Evolutionary conservation across 2,113 vertebrate genomes (phyloP).

Genomic region (Acanthochromis polyacanthus): DNA sequence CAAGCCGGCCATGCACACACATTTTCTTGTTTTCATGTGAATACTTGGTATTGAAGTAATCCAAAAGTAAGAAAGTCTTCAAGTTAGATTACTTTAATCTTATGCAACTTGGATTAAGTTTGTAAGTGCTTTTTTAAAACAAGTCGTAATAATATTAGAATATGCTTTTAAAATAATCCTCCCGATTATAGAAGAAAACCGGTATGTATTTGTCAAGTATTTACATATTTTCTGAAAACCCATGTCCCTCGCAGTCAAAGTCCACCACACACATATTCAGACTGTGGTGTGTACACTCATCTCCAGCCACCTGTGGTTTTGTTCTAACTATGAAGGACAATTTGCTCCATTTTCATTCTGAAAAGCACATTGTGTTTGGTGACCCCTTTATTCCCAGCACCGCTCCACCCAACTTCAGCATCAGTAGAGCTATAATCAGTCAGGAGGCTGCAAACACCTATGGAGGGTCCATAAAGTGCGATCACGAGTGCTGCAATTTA

Average conservation of each 20-base stretch:
- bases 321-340: neutral
- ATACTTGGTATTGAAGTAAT: too few relatives aligned
- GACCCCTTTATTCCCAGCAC: neutral
- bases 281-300: neutral
- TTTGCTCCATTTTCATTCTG: neutral
- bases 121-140: too few relatives aligned
- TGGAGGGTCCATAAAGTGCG: neutral
- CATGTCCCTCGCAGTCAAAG: neutral
- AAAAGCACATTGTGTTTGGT: neutral
- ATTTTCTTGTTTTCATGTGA: too few relatives aligned
- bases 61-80: too few relatives aligned
- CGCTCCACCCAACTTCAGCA: neutral
- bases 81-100: too few relatives aligned
- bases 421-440: slow-evolving; percentile 8
- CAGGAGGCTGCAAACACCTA: neutral
- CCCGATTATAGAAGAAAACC: too few relatives aligned
- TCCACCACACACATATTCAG: neutral
- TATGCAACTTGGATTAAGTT: too few relatives aligned
- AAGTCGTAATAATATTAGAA: too few relatives aligned
- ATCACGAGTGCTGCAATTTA: neutral
- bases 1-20: too few relatives aligned
- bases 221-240: too few relatives aligned
- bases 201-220: too few relatives aligned
- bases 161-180: too few relatives aligned
- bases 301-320: neutral